These are phyloP conservation scores for Sussaba pulchella DNA, from an alignment of 2,888 invertebrate genomes.

Conservation along the genomic window DNA sequence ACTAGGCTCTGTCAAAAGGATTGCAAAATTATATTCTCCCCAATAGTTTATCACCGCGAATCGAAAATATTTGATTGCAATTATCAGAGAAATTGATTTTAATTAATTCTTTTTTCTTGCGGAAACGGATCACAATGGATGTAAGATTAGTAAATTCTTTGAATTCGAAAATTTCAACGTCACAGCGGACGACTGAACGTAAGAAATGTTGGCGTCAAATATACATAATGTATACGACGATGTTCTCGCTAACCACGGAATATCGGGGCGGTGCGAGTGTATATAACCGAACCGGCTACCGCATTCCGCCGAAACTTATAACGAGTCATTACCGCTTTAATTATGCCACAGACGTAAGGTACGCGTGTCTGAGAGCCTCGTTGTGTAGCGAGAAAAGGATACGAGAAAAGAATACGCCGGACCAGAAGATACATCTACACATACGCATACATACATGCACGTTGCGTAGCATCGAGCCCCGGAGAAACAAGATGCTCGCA, in stretches of 20 bases:
- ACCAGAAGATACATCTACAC: conserved; percentile 5
- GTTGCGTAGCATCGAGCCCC: conserved; percentile 25
- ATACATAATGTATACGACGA: conserved; percentile 48
- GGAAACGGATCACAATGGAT: too few species aligned
- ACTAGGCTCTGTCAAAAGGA: too few species aligned
- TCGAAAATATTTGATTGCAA: too few species aligned
- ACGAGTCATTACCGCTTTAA: conserved; percentile 50
- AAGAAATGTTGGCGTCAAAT: conserved; percentile 24
- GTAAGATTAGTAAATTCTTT: not conserved
- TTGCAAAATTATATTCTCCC: too few species aligned
- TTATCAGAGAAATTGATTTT: too few species aligned
- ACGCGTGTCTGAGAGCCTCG: conserved; percentile 31
- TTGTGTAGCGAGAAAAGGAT: conserved; percentile 29
- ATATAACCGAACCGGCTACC: conserved; percentile 34
- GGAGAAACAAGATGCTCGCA: conserved; percentile 42
- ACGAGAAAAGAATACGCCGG: conserved; percentile 12
- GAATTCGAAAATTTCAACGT: conserved; percentile 5
- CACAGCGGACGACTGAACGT: conserved; percentile 10
- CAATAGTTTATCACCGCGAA: too few species aligned
- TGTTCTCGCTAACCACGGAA: conserved; percentile 41
- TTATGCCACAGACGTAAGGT: conserved; percentile 48
- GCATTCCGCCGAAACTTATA: conserved; percentile 54
- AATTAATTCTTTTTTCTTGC: too few species aligned
- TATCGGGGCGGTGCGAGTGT: conserved; percentile 16
- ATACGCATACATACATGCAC: not conserved